Conservation (phyloP, 2,888 invertebrate species). For the Zhuqinia jingwanae region DNA sequence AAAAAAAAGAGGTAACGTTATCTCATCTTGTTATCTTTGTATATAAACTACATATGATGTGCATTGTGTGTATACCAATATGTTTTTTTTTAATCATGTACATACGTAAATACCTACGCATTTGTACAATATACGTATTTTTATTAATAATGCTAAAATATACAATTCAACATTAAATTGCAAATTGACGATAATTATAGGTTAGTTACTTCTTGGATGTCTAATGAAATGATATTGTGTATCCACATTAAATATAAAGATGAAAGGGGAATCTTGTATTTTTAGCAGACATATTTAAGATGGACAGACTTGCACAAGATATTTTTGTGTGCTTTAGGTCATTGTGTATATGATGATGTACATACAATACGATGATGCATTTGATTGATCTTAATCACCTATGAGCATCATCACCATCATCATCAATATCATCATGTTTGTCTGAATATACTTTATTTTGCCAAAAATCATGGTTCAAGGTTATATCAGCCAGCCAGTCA, state of each 20-base stretch:
- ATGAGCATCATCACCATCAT: too few relatives aligned
- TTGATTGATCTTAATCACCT: too few relatives aligned
- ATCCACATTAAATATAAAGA: slow-evolving; percentile 47
- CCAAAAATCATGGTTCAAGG: slow-evolving; percentile 15
- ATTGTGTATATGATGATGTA: slow-evolving; percentile 9
- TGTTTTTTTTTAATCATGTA: neutral
- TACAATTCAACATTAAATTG: slow-evolving; percentile 54
- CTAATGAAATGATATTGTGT: slow-evolving; percentile 15
- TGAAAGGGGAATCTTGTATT: neutral
- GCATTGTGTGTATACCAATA: neutral
- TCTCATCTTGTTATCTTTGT: too few relatives aligned
- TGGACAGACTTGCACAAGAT: neutral
- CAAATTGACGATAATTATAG: slow-evolving; percentile 61
- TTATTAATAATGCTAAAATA: neutral
- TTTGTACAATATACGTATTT: slow-evolving; percentile 1
- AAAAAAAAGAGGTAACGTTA: too few relatives aligned
- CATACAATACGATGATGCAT: neutral
- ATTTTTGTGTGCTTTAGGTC: slow-evolving; percentile 47
- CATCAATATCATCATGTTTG: too few relatives aligned
- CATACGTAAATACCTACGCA: neutral
- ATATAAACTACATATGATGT: too few relatives aligned
- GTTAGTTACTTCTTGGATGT: neutral
- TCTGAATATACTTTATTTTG: neutral
- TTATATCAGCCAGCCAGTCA: neutral
- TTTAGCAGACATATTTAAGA: slow-evolving; percentile 8